These are phyloP conservation scores for Panthera uncia DNA, from an alignment of 2,113 vertebrate species.

Conservation along the genomic window DNA sequence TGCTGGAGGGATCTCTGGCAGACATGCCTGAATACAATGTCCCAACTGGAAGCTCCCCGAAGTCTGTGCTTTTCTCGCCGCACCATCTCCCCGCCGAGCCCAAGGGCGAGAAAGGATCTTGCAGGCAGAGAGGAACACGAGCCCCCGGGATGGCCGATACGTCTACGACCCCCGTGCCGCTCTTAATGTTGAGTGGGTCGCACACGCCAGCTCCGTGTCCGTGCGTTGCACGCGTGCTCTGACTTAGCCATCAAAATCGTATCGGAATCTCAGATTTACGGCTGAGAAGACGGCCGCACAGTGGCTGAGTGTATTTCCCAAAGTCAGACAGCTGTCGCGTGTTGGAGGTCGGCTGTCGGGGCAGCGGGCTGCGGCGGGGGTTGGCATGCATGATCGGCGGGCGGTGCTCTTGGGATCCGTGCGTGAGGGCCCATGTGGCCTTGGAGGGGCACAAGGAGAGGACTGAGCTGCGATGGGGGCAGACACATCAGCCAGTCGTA, in stretches of 20 bases:
- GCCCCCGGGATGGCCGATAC: rapidly evolving
- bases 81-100: rapidly evolving
- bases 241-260: rapidly evolving
- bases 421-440: no score
- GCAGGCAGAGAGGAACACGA: rapidly evolving
- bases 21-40: neutral
- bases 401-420: rapidly evolving
- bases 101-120: neutral
- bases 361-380: neutral
- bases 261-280: neutral
- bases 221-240: rapidly evolving
- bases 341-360: neutral
- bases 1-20: neutral
- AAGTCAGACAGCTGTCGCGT: neutral
- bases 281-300: neutral
- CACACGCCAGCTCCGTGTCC: rapidly evolving
- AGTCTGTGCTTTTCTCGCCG: rapidly evolving
- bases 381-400: neutral
- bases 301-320: neutral
- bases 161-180: rapidly evolving
- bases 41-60: neutral
- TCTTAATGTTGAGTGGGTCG: rapidly evolving
- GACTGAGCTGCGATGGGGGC: rapidly evolving
- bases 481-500: neutral
- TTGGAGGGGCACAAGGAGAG: rapidly evolving